These are phyloP conservation scores for Nymphalis urticae DNA, from an alignment of 2,888 invertebrate genomes.

Conservation along the genomic window DNA sequence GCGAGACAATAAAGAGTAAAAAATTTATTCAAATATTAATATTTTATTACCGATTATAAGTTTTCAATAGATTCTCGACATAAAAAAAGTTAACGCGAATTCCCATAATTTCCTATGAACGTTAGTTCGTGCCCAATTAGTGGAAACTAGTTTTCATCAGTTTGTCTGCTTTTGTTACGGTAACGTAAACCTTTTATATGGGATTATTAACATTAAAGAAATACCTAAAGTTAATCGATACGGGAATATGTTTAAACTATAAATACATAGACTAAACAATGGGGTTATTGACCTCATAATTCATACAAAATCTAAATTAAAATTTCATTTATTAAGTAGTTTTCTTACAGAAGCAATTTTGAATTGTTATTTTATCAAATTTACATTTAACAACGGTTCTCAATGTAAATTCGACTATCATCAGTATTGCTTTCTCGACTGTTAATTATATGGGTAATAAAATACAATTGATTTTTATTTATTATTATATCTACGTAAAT, in stretches of 20 bases:
- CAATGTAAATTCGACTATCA: no score
- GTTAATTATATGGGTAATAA: no score
- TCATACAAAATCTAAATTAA: no score
- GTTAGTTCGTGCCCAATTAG: conserved; percentile 30
- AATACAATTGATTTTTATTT: no score
- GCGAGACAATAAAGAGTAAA: conserved; percentile 13
- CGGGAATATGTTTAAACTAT: conserved; percentile 9
- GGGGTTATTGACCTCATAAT: no score
- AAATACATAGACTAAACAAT: neutral
- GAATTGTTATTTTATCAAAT: no score
- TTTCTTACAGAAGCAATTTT: no score
- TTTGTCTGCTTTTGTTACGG: conserved; percentile 34
- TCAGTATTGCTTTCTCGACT: no score
- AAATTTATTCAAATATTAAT: conserved; percentile 21
- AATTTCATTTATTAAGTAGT: no score
- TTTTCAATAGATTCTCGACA: conserved; percentile 25
- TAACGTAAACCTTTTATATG: conserved; percentile 34
- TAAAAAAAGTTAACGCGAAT: conserved; percentile 24
- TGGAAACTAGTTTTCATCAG: conserved; percentile 34
- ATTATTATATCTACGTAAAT: no score
- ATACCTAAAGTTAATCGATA: conserved; percentile 20
- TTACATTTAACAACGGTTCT: no score
- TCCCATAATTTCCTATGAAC: conserved; percentile 27
- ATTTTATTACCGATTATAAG: conserved; percentile 27
- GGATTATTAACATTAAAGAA: conserved; percentile 25